phyloP scores from a whole-genome alignment of 2,113 vertebrate genomes.

The Cyphomyrus discorhynchus region DNA sequence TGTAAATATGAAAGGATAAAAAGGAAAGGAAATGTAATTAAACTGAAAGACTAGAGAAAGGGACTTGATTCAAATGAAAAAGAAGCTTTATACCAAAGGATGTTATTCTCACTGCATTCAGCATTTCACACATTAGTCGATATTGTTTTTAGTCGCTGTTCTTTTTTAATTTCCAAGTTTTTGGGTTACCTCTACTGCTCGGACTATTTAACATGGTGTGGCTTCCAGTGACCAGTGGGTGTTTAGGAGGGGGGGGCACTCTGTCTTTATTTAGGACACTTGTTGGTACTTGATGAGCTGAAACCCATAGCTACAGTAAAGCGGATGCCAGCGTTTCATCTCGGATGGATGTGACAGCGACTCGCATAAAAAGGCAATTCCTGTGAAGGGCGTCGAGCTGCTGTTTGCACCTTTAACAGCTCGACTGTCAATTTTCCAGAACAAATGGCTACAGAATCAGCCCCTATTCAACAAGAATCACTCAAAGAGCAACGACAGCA shows the following conservation, averaged over 20 bases:
- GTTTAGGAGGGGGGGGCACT: background rate
- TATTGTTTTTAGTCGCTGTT: background rate
- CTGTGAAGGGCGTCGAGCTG: background rate
- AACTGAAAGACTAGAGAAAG: conserved; percentile 30
- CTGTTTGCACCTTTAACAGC: background rate
- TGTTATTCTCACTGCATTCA: background rate
- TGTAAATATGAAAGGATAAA: conserved; percentile 39
- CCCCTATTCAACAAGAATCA: background rate
- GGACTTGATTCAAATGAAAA: conserved; percentile 4
- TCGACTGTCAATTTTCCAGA: background rate
- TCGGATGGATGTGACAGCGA: background rate
- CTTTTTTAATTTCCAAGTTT: background rate
- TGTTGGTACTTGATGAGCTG: conserved; percentile 4
- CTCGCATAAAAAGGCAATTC: background rate
- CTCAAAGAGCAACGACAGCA: background rate
- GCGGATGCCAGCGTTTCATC: background rate
- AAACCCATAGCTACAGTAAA: background rate
- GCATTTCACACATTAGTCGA: background rate
- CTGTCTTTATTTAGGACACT: background rate
- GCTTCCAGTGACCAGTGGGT: background rate
- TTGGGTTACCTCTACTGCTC: background rate
- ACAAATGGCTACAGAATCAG: background rate
- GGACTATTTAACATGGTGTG: background rate
- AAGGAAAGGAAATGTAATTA: conserved; percentile 33
- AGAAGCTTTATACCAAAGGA: background rate